These are phyloP conservation scores for Acanthaster planci DNA, from an alignment of 35 echinoderm and acorn worm genomes.

Conservation along the genomic window DNA sequence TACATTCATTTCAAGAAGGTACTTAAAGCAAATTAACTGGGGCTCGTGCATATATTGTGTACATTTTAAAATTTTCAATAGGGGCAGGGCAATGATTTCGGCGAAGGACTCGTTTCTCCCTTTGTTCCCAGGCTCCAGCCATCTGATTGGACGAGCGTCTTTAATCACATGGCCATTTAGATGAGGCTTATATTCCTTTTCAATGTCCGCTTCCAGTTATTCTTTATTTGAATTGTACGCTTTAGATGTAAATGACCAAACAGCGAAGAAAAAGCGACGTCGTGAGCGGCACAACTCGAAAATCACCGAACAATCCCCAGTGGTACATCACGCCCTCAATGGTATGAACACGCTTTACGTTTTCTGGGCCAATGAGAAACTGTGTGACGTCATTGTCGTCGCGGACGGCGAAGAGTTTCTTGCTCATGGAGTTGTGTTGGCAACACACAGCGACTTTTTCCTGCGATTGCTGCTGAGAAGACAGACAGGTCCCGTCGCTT, in stretches of 20 bases:
- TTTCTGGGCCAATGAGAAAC: slow-evolving; percentile 17
- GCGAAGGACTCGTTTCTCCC: background rate
- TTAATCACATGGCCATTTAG: background rate
- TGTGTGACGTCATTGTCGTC: slow-evolving; percentile 36
- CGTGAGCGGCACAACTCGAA: slow-evolving; percentile 1
- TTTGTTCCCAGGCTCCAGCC: background rate
- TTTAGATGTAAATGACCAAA: background rate
- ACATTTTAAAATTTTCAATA: background rate
- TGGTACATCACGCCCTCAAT: slow-evolving; percentile 12
- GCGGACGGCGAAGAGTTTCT: background rate
- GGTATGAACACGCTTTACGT: slow-evolving; percentile 23
- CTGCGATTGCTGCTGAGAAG: background rate
- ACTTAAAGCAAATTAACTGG: too few species aligned
- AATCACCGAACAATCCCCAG: background rate
- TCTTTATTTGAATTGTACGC: background rate
- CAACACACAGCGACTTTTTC: slow-evolving; percentile 39
- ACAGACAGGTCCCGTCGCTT: background rate
- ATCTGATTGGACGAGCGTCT: background rate
- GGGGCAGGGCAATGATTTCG: background rate
- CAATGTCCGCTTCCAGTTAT: background rate
- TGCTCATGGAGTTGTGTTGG: slow-evolving; percentile 27
- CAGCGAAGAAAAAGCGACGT: background rate
- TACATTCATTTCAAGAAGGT: too few species aligned
- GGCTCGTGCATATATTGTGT: too few species aligned
- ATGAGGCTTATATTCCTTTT: background rate